A percentile compares a stretch with the other conserved stretches of the same genome.
Conservation (phyloP, 2,113 vertebrate species). For the Chunga burmeisteri region DNA sequence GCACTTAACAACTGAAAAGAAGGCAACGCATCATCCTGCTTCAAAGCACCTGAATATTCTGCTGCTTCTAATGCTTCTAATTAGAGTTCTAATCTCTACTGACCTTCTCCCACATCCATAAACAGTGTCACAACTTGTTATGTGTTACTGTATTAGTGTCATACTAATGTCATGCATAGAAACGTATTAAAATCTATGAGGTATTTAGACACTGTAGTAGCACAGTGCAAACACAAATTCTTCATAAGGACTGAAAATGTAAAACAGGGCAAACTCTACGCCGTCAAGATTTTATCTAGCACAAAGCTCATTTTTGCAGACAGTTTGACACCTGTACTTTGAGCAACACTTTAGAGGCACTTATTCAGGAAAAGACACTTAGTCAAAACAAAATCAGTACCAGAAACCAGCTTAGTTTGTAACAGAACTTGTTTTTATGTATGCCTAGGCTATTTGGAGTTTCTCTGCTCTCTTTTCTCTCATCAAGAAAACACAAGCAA, state of each 20-base stretch:
- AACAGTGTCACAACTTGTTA: background rate
- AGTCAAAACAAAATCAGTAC: conserved; percentile 1
- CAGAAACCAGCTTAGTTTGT: background rate
- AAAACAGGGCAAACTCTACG: background rate
- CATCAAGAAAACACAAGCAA: background rate
- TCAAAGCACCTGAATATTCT: background rate
- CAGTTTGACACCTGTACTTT: background rate
- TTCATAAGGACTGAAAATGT: background rate
- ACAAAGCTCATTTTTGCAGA: background rate
- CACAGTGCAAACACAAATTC: background rate
- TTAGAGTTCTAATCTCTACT: background rate
- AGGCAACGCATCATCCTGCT: background rate
- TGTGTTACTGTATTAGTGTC: fast-evolving
- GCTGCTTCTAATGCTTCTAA: background rate
- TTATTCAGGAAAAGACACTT: background rate
- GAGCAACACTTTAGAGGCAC: background rate
- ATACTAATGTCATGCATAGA: background rate
- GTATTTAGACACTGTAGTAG: background rate
- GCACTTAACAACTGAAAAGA: background rate
- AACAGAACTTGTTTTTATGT: background rate
- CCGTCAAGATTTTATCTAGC: background rate
- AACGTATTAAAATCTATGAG: background rate
- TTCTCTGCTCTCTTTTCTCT: background rate
- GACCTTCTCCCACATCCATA: background rate
- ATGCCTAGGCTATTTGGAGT: background rate